A percentile compares a stretch with the other conserved stretches of the same genome.
These are phyloP conservation scores for Athalia cordata DNA, from an alignment of 2,888 invertebrate genomes.

Conservation along the genomic window DNA sequence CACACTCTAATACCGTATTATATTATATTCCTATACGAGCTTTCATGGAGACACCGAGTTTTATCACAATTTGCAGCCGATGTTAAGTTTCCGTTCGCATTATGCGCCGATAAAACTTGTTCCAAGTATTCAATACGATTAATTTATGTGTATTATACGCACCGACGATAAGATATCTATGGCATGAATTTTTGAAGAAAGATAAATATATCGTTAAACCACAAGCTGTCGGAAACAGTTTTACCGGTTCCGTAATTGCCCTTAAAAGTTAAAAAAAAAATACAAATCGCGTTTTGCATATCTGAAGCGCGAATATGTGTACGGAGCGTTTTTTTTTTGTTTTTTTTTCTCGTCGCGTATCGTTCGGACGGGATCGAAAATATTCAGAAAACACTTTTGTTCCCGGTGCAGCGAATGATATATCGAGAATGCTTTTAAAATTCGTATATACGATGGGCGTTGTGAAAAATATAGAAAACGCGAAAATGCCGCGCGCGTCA, in stretches of 20 bases:
- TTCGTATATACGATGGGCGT: background rate
- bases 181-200: no score
- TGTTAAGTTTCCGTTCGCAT: conserved; percentile 41
- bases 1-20: conserved; percentile 68
- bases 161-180: no score
- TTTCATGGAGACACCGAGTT: conserved; percentile 40
- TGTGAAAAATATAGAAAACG: background rate
- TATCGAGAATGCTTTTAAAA: conserved; percentile 22
- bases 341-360: no score
- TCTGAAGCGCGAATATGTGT: no score
- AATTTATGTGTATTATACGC: no score
- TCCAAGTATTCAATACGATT: background rate
- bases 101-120: background rate
- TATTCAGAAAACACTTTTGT: background rate
- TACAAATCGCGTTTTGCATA: no score
- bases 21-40: conserved; percentile 52
- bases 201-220: no score
- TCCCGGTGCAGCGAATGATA: background rate
- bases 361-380: no score
- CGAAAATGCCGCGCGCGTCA: conserved; percentile 10
- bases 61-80: conserved; percentile 69
- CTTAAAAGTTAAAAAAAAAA: no score
- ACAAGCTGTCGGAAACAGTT: no score
- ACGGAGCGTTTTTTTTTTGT: no score
- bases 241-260: no score